These are phyloP conservation scores for Acipenser transmontanus DNA, from an alignment of 2,797 vertebrate genomes.

Conservation along the genomic window DNA sequence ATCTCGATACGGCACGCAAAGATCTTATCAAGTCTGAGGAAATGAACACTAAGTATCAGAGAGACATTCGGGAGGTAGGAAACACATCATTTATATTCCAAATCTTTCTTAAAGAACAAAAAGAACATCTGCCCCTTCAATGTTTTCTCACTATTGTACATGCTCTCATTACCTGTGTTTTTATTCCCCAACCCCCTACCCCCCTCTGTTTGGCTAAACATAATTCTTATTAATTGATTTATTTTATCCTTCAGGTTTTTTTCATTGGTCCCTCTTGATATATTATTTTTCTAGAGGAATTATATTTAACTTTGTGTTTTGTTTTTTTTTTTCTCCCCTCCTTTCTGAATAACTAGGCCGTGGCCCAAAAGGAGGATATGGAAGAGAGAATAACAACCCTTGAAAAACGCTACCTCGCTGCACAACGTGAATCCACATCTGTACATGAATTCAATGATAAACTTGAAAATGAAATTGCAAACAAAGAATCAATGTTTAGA, in stretches of 20 bases:
- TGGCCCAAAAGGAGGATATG: conserved; percentile 97
- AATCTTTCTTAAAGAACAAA: neutral
- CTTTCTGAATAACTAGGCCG: conserved; percentile 54
- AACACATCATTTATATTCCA: neutral
- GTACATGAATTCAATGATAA: conserved; percentile 96
- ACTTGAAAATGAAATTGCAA: conserved; percentile 94
- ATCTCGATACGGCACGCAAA: conserved; percentile 88
- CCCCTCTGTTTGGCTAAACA: too few species aligned
- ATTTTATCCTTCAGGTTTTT: too few species aligned
- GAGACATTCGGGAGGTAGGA: conserved; percentile 83
- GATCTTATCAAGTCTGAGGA: conserved; percentile 94
- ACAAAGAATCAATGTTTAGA: conserved; percentile 84
- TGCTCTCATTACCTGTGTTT: too few species aligned
- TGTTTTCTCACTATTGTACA: too few species aligned
- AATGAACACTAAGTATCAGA: conserved; percentile 81
- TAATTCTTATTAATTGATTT: too few species aligned
- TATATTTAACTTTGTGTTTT: too few species aligned
- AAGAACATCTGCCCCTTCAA: neutral
- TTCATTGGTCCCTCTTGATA: too few species aligned
- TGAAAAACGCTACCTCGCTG: conserved; percentile 94
- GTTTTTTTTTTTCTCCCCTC: neutral
- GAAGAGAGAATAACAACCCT: conserved; percentile 95
- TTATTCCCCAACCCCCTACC: too few species aligned
- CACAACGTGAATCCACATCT: conserved; percentile 91
- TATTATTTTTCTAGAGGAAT: too few species aligned